Base-by-base conservation (phyloP, 2,888 invertebrate genomes). In the Diarsia brunnea region DNA sequence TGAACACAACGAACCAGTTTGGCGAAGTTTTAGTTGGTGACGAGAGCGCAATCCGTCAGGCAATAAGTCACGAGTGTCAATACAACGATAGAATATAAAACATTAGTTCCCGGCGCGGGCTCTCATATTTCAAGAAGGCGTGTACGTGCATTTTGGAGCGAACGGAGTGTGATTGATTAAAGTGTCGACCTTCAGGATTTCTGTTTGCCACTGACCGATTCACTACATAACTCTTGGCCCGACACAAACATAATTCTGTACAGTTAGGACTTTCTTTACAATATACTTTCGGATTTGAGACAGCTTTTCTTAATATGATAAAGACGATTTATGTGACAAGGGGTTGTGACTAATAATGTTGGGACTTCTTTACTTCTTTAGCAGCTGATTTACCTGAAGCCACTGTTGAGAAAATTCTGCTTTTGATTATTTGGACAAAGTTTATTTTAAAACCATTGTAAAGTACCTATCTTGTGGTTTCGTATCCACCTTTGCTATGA, bases 61-160 rank as follows among this genome's bases (percentile, higher is more conserved):
- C 93, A 92, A 95, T 94, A 95, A 95, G 91, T 95, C 93, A 94
- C 87, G 88, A 90, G 92, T 94, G 95, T 94, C 94, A 94, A 94
- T 95, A 94, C 93, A 93, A 89, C 91, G 92, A 91, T 90, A 90
- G 94, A 94, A 94, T 95, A 94, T 94, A 95, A 95, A 95, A 94
- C 93, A 93, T 94, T 92, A 93, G 92, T 91, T 92, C 90, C 91
- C 79, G 85, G 89, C 90, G 90, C 89, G 84, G 89, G 91, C 90
- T 90, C 92, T 92, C 93, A 94, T 94, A 94, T 94, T 93, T 93
- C 93, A 93, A 91, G 89, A 84, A 89, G 88, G 88, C 89, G 89
- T 91, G 93, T 93, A 90, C 93, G 93, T 94, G 93, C 93, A 93
- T 93, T 94, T 92, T 91, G 91, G 90, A 89, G 85, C 84, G 73